A percentile compares a stretch with the other conserved stretches of the same genome.
Evolutionary conservation across 1,140 invertebrate genomes (phyloP).

Genomic region (Ips nitidus): DNA sequence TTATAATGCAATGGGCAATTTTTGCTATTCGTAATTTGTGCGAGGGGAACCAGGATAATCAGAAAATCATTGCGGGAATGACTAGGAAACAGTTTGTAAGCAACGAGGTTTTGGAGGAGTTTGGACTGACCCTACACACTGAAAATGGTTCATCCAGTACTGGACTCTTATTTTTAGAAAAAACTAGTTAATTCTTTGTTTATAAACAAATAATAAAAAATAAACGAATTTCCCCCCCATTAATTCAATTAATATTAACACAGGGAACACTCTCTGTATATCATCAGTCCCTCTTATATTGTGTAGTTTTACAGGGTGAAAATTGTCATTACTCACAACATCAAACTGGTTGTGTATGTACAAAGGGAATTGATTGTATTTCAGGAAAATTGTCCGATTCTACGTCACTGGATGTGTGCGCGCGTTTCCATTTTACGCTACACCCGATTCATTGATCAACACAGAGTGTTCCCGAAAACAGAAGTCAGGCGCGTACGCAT

Average conservation of each 20-base stretch:
- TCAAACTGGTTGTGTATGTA: too few species aligned
- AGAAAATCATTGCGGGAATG: constrained; percentile 65
- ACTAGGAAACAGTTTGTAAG: constrained; percentile 61
- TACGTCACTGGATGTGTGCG: constrained; percentile 13
- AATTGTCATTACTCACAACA: too few species aligned
- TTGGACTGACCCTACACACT: constrained; percentile 45
- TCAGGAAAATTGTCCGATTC: not conserved
- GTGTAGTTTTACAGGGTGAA: too few species aligned
- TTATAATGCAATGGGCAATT: constrained; percentile 79
- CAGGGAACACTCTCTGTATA: too few species aligned
- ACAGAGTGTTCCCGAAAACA: constrained; percentile 13
- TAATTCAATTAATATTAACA: too few species aligned
- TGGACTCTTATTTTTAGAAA: not conserved
- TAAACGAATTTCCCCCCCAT: too few species aligned
- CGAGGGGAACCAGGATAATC: constrained; percentile 72
- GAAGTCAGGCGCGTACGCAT: constrained; percentile 42
- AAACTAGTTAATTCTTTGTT: too few species aligned
- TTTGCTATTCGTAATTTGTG: constrained; percentile 74
- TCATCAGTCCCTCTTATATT: too few species aligned
- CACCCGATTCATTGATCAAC: constrained; percentile 52
- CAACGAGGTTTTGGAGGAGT: constrained; percentile 42
- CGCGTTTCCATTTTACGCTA: constrained; percentile 53
- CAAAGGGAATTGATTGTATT: too few species aligned
- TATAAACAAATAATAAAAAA: too few species aligned
- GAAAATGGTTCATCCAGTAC: constrained; percentile 31